Percentiles rank a stretch among this genome's conserved stretches.
Conservation (phyloP, 2,888 invertebrate species). For the Agrotis exclamationis region DNA sequence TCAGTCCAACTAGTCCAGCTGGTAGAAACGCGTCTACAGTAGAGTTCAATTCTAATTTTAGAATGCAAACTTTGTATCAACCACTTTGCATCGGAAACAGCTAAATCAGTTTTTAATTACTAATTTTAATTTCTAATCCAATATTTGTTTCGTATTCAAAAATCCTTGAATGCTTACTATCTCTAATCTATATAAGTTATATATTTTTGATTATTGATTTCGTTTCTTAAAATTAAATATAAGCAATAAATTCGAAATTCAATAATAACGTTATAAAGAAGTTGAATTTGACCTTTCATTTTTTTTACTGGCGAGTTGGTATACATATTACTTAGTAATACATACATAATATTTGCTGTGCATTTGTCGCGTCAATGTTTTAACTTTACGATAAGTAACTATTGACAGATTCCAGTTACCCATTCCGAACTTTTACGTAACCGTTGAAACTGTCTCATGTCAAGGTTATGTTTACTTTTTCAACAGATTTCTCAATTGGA, state of each 20-base stretch:
- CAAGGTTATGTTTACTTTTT: slow-evolving; percentile 60
- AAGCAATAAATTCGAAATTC: neutral
- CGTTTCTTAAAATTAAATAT: neutral
- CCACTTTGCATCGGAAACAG: neutral
- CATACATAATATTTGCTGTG: slow-evolving; percentile 2
- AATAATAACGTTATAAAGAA: neutral
- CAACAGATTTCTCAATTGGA: slow-evolving; percentile 45
- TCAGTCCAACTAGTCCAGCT: too few species aligned
- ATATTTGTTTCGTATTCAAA: neutral
- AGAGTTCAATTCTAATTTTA: neutral
- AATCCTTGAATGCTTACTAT: neutral
- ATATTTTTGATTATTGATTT: slow-evolving; percentile 25
- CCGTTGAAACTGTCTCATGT: slow-evolving; percentile 51
- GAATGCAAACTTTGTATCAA: neutral
- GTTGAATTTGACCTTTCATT: neutral
- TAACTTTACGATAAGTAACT: slow-evolving; percentile 35
- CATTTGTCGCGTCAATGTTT: slow-evolving; percentile 36
- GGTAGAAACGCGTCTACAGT: too few species aligned
- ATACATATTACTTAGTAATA: too few species aligned
- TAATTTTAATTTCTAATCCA: too few species aligned
- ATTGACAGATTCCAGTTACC: slow-evolving; percentile 49
- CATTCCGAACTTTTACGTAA: slow-evolving; percentile 57
- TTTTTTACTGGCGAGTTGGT: neutral
- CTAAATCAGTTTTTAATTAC: neutral
- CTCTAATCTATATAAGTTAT: slow-evolving; percentile 10